Conservation (phyloP, 2,797 vertebrate species). For the Geotrypetes seraphini region DNA sequence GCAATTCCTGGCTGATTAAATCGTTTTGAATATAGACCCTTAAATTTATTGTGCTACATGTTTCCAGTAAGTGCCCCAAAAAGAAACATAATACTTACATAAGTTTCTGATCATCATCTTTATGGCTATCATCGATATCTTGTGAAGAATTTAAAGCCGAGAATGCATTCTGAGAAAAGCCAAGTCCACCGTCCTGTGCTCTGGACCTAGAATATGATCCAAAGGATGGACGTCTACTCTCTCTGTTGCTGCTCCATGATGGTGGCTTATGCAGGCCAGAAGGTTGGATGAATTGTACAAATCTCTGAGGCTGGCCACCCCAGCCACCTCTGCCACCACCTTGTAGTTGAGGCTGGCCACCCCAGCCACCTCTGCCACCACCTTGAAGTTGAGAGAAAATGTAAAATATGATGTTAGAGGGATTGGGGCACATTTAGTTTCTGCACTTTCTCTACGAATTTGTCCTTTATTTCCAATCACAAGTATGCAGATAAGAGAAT, state of each 20-base stretch:
- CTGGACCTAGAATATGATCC: slow-evolving; percentile 31
- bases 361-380: too few relatives aligned
- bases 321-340: slow-evolving; percentile 33
- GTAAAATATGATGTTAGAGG: too few relatives aligned
- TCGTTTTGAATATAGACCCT: too few relatives aligned
- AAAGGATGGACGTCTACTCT: slow-evolving; percentile 32
- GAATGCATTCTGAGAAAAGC: slow-evolving; percentile 69
- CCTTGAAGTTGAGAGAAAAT: too few relatives aligned
- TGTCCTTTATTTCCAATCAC: too few relatives aligned
- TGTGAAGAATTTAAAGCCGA: slow-evolving; percentile 29
- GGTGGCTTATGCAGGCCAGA: slow-evolving; percentile 58
- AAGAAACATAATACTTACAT: slow-evolving; percentile 59
- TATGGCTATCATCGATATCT: slow-evolving; percentile 28
- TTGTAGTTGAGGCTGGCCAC: slow-evolving; percentile 11
- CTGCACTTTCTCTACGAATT: too few relatives aligned
- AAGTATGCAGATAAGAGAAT: too few relatives aligned
- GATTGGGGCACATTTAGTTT: too few relatives aligned
- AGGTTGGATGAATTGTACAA: slow-evolving; percentile 56
- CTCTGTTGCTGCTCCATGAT: slow-evolving; percentile 48
- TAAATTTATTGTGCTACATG: too few relatives aligned
- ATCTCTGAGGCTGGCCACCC: slow-evolving; percentile 28
- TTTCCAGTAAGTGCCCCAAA: too few relatives aligned
- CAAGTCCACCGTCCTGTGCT: slow-evolving; percentile 28
- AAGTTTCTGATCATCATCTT: slow-evolving; percentile 66
- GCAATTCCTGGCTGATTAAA: too few relatives aligned